These are phyloP conservation scores for Pterostichus niger DNA, from an alignment of 2,888 invertebrate species.

Conservation along the genomic window DNA sequence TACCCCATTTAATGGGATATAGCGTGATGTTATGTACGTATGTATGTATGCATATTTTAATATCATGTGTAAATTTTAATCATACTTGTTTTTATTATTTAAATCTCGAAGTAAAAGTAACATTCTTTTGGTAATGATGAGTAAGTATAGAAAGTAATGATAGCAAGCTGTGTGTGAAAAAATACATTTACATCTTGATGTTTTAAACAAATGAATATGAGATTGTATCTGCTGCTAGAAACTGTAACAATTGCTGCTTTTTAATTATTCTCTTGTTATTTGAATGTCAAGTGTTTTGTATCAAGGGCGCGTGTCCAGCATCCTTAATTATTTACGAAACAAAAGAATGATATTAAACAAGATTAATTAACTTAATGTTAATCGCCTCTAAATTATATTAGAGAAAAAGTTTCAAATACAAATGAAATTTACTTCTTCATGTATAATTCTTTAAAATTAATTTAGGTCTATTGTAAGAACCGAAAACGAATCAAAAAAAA, in stretches of 20 bases:
- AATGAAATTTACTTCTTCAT: no score
- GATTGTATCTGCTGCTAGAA: constrained; percentile 19
- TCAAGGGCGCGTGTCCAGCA: constrained; percentile 7
- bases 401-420: no score
- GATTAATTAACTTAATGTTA: no score
- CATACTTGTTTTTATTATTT: no score
- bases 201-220: neutral
- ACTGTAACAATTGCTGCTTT: constrained; percentile 38
- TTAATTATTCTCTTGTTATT: constrained; percentile 41
- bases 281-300: constrained; percentile 26
- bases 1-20: no score
- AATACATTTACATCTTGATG: constrained; percentile 3
- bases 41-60: no score
- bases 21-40: no score
- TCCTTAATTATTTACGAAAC: constrained; percentile 2
- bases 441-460: no score
- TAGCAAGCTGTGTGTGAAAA: neutral
- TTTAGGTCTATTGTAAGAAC: no score
- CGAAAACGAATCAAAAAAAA: no score
- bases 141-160: constrained; percentile 2
- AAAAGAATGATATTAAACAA: neutral
- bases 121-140: neutral
- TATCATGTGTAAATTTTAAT: no score
- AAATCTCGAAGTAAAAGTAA: neutral
- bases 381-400: no score